phyloP scores from a whole-genome alignment of 92 coral and sea anemone species.

The Parazoanthus darwini region DNA sequence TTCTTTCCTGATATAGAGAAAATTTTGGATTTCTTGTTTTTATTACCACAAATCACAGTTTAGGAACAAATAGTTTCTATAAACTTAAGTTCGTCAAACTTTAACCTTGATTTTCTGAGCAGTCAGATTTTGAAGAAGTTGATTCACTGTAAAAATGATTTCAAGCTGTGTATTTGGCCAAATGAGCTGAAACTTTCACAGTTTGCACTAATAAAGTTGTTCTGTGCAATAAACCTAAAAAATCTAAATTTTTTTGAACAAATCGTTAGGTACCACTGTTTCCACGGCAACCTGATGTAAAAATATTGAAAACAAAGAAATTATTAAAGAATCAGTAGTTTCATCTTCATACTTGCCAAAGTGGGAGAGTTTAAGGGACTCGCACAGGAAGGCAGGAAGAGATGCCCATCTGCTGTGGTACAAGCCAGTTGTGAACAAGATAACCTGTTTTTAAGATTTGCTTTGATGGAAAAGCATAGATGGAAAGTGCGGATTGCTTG shows the following conservation, averaged over 20 bases:
- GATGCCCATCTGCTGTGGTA: conserved; percentile 20
- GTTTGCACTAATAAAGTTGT: background rate
- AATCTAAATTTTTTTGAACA: background rate
- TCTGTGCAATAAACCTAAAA: conserved; percentile 13
- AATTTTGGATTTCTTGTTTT: conserved; percentile 6
- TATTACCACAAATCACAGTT: conserved; percentile 15
- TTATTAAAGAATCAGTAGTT: background rate
- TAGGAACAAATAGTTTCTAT: background rate
- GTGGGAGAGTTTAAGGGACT: conserved; percentile 7
- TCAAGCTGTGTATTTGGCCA: background rate
- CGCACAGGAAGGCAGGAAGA: background rate
- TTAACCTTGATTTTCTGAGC: conserved; percentile 5
- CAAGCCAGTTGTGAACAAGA: background rate
- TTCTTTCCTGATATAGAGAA: background rate
- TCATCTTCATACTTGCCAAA: background rate
- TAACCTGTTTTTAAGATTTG: background rate
- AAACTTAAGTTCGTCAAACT: background rate
- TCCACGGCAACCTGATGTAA: background rate
- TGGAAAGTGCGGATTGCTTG: background rate
- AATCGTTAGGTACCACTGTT: background rate
- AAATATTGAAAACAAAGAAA: too few species aligned
- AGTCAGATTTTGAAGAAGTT: conserved; percentile 2
- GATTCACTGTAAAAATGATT: conserved; percentile 1
- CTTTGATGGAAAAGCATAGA: conserved; percentile 1
- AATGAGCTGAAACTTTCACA: conserved; percentile 6